These are phyloP conservation scores for Tethea ocularis DNA, from an alignment of 2,888 invertebrate genomes.

Conservation along the genomic window DNA sequence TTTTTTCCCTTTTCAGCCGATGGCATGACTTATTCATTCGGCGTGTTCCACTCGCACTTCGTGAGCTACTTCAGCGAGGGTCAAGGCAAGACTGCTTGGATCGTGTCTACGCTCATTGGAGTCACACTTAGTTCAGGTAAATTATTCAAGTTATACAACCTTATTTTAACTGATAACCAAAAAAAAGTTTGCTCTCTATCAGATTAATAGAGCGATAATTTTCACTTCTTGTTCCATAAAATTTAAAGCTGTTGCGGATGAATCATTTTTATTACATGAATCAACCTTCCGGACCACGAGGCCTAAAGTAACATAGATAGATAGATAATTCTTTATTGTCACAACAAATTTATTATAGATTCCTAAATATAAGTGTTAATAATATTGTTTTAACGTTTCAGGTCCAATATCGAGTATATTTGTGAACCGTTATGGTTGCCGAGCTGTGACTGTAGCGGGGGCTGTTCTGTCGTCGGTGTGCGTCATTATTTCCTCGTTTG, in stretches of 20 bases:
- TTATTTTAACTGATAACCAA: neutral
- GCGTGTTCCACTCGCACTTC: slow-evolving; percentile 95
- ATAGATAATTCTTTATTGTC: neutral
- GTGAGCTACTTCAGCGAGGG: slow-evolving; percentile 92
- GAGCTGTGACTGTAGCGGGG: slow-evolving; percentile 94
- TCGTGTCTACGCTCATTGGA: slow-evolving; percentile 96
- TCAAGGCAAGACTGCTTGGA: slow-evolving; percentile 95
- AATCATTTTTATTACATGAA: too few species aligned
- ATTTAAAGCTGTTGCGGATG: too few species aligned
- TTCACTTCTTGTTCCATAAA: too few species aligned
- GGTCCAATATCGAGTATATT: slow-evolving; percentile 98
- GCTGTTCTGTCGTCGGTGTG: slow-evolving; percentile 90
- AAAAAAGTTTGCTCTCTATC: too few species aligned
- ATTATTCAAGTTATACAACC: slow-evolving; percentile 10
- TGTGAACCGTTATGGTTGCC: slow-evolving; percentile 97
- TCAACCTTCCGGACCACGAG: too few species aligned
- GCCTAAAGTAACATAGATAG: too few species aligned
- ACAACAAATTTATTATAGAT: neutral
- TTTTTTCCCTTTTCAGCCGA: slow-evolving; percentile 88
- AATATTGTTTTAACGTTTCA: slow-evolving; percentile 68
- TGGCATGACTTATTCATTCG: slow-evolving; percentile 99
- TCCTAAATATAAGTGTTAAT: slow-evolving; percentile 11
- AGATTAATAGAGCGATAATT: too few species aligned
- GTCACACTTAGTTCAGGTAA: slow-evolving; percentile 97
- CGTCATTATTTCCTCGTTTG: slow-evolving; percentile 91